Evolutionary conservation across 2,797 vertebrate genomes (phyloP), one percentile per base, ranked within the genome.

Genomic region (Brachyalestes nurse): DNA sequence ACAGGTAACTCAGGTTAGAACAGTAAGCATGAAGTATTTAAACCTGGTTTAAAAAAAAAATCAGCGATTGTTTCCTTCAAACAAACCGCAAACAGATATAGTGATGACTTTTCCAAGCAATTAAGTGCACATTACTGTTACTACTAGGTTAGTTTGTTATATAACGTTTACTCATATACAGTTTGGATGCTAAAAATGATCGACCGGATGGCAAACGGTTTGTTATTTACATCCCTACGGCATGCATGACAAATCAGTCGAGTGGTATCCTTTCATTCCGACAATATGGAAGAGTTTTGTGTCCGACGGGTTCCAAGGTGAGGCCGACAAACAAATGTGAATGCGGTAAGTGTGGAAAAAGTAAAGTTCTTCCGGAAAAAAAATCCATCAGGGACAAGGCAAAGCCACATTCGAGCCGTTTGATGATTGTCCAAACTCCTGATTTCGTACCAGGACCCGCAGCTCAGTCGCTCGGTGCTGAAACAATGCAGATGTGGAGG

Each of bases 401-500:
- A 51, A 21, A 61, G 77, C 49, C 45, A 1, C 60, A 14, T 49
- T 62, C 0, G 23, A 28, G 42, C 47, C 14, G 38, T 34, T 5
- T 45, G 62, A 8, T 14, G 40, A 75, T 34, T 34, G 49, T 55
- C 69, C 49, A 34, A 34, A 49, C 25, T 57, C 70, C 51, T 13
- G 28, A 7, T n/a, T 28, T 10, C 7, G 17, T 1, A 23, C 28
- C 4, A 8, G 42, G 9, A 51, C 9, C 65, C 51, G 3, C 42
- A 65, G 42, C 49, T 99, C 95, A 99, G 88, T 99, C 97, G 61
- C 91, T 95, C 58, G 97, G 95, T 4, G 90, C 89, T 0, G 96
- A 96, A 91, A 96, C 86, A 89, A 98, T 81, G 87, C 97, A 96
- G 92, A 99, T 97, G 93, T 99, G 97, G 85, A 99, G 97, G 91